Evolutionary conservation across 2,888 invertebrate genomes (phyloP).

Genomic region (Formica aserva): DNA sequence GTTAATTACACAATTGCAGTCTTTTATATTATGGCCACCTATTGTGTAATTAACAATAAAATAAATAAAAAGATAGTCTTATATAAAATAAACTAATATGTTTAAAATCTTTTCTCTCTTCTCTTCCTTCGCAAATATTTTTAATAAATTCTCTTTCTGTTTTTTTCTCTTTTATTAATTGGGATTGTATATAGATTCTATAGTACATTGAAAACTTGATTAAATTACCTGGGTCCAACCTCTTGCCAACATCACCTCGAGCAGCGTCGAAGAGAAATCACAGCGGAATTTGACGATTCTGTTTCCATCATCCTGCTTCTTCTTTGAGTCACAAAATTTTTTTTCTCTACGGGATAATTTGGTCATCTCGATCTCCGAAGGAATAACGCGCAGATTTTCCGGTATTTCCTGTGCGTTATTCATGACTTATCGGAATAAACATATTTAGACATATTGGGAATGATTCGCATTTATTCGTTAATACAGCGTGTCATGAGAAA

Average conservation of each 20-base stretch:
- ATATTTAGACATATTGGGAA: constrained; percentile 18
- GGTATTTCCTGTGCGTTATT: constrained; percentile 47
- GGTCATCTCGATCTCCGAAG: background rate
- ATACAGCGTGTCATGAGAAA: constrained; percentile 6
- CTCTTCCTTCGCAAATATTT: background rate
- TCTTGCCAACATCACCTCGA: constrained; percentile 79
- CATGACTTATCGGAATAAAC: background rate
- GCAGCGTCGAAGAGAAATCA: constrained; percentile 78
- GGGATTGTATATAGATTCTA: background rate
- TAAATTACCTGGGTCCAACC: constrained; percentile 80
- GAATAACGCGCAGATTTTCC: background rate
- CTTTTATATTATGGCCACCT: no score
- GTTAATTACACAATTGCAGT: background rate
- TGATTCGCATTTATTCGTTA: constrained; percentile 39
- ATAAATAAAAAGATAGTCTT: background rate
- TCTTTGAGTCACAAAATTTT: constrained; percentile 33
- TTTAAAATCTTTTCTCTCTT: background rate
- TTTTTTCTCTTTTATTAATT: background rate
- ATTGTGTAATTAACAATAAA: background rate
- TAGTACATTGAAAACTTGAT: background rate
- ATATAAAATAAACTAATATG: background rate
- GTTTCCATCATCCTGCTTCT: constrained; percentile 48
- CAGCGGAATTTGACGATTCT: constrained; percentile 79
- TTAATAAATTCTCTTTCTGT: background rate
- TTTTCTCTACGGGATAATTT: constrained; percentile 15